phyloP scores from a whole-genome alignment of 37 sponge, comb jelly and placozoan species.

The Cladorhizidae sp. region DNA sequence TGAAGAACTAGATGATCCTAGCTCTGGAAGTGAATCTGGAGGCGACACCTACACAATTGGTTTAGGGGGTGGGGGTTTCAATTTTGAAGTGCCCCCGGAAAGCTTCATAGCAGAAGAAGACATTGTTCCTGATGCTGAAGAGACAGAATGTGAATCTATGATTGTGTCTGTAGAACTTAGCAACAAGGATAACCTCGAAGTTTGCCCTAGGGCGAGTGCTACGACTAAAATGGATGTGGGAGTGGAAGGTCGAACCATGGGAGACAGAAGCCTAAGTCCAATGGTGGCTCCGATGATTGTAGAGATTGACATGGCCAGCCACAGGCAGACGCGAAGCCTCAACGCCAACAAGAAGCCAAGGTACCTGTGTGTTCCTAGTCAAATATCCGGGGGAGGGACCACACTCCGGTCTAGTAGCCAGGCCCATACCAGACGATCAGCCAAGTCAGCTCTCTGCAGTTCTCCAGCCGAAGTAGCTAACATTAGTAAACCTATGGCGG shows the following conservation, averaged over 20 bases:
- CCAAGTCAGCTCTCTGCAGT: background rate
- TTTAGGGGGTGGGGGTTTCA: slow-evolving; percentile 16
- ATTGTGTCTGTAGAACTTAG: slow-evolving; percentile 52
- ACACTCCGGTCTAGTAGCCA: background rate
- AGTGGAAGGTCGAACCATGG: slow-evolving; percentile 28
- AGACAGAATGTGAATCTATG: slow-evolving; percentile 23
- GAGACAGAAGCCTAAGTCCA: slow-evolving; percentile 29
- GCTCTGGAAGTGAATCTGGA: slow-evolving; percentile 53
- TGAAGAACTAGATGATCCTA: slow-evolving; percentile 57
- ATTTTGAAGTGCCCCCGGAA: slow-evolving; percentile 40
- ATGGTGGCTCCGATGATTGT: slow-evolving; percentile 43
- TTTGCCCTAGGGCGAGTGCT: slow-evolving; percentile 27
- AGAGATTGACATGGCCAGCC: background rate
- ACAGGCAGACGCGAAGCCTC: background rate
- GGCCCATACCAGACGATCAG: background rate
- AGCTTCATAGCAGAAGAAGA: slow-evolving; percentile 42
- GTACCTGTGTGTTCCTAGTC: no score
- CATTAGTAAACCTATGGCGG: no score
- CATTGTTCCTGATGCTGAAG: slow-evolving; percentile 16
- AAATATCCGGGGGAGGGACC: no score
- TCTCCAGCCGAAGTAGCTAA: background rate
- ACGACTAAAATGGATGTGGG: slow-evolving; percentile 24
- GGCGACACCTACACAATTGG: background rate
- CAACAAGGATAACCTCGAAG: slow-evolving; percentile 40
- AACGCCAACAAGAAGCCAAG: background rate